These are phyloP conservation scores for Catostylus mosaicus DNA, from an alignment of 30 jellyfish, hydroid and myxozoan species.

Conservation along the genomic window DNA sequence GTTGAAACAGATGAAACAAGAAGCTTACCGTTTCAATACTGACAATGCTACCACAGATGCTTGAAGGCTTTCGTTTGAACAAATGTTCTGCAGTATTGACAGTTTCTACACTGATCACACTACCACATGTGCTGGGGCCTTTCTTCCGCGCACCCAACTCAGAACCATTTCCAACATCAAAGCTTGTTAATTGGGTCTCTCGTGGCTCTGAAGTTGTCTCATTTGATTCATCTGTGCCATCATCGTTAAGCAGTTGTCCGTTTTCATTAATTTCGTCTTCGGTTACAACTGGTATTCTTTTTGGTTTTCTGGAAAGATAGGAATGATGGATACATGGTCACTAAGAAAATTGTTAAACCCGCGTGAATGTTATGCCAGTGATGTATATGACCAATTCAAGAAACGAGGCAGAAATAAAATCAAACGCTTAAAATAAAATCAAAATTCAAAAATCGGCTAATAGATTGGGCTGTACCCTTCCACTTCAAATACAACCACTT, in stretches of 20 bases:
- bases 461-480: no score
- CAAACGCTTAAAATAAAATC: no score
- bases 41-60: conserved; percentile 86
- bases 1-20: no score
- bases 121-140: conserved; percentile 35
- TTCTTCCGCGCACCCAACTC: conserved; percentile 23
- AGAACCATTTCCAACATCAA: conserved; percentile 24
- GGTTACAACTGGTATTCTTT: conserved; percentile 42
- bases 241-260: conserved; percentile 51
- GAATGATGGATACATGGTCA: background rate
- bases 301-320: conserved; percentile 25
- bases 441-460: no score
- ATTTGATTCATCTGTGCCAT: conserved; percentile 40
- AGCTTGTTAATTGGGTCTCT: conserved; percentile 69
- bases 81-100: conserved; percentile 18
- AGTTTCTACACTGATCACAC: conserved; percentile 37
- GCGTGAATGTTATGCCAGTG: no score
- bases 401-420: no score
- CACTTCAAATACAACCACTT: no score
- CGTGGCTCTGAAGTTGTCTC: conserved; percentile 46
- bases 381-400: no score
- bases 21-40: conserved; percentile 89
- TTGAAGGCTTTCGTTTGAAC: conserved; percentile 55
- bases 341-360: no score
- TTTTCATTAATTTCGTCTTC: conserved; percentile 70